Base-by-base conservation (phyloP, 2,888 invertebrate genomes). In the Deilephila elpenor region DNA sequence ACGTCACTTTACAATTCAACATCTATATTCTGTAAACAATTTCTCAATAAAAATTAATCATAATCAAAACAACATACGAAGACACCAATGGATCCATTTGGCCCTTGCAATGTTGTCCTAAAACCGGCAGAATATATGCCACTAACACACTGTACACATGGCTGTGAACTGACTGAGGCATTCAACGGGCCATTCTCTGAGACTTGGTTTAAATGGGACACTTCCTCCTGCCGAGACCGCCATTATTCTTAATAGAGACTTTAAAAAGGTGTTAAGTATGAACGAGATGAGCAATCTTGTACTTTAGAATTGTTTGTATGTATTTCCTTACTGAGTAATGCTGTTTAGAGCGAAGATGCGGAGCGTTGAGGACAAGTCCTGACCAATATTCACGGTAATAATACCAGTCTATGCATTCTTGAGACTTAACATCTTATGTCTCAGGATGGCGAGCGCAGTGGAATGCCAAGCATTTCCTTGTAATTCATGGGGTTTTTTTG, bases 111-210 rank as follows among this genome's bases (percentile, higher is more conserved):
- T 56, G n/a, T 44, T 14, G 14, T 11, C 44, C 44, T 44, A 25
- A 25, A 11, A 59, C 59, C 8, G 19, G 37, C 32, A n/a, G 6
- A 32, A 53, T 32, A 72, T 20, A 32, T 11, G 20, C 20, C 62
- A 62, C 62, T 56, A 72, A 20, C 62, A 14, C 62, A 72, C 62
- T 59, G 44, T 61, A 51, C 34, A 32, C 56, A 75, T 72, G 75
- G 73, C 77, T 71, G 59, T 62, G 34, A 74, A 76, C 59, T 74
- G 77, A 83, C 82, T 81, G 82, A 75, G 75, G 75, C 71, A 71
- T 77, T 73, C 75, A 76, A 73, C 72, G 74, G 75, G 75, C 76
- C 75, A 73, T 76, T 71, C 74, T 73, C 32, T 60, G 51, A 61
- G 73, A 75, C 71, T 73, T 73, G 71, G 37, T 37, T 73, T 78